These are phyloP conservation scores for Chelonus formosanus DNA, from an alignment of 2,888 invertebrate genomes.

Conservation along the genomic window DNA sequence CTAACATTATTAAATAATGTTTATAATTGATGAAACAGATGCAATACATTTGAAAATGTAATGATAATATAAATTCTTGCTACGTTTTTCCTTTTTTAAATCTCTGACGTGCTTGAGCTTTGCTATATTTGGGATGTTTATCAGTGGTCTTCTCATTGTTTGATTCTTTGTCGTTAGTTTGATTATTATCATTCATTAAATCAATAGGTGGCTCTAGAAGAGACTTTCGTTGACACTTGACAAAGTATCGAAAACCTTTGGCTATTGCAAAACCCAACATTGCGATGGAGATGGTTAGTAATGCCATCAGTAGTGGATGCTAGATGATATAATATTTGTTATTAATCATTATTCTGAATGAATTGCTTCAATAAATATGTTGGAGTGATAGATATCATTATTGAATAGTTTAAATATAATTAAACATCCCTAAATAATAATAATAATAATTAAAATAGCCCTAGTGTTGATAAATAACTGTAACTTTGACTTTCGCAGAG, in stretches of 20 bases:
- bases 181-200: constrained; percentile 57
- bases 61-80: constrained; percentile 39
- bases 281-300: constrained; percentile 74
- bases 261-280: constrained; percentile 75
- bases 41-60: constrained; percentile 21
- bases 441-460: too few relatives aligned
- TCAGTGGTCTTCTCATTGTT: constrained; percentile 49
- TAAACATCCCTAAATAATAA: too few relatives aligned
- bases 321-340: constrained; percentile 58
- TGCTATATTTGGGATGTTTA: constrained; percentile 70
- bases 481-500: too few relatives aligned
- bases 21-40: too few relatives aligned
- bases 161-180: constrained; percentile 48
- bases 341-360: too few relatives aligned
- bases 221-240: constrained; percentile 67
- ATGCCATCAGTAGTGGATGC: constrained; percentile 79
- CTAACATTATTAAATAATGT: too few relatives aligned
- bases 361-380: too few relatives aligned
- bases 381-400: too few relatives aligned
- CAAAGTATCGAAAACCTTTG: constrained; percentile 68
- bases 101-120: constrained; percentile 79
- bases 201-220: constrained; percentile 68
- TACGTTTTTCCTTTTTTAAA: constrained; percentile 79
- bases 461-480: too few relatives aligned
- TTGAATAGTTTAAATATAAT: too few relatives aligned